Conservation (phyloP, 2,797 vertebrate genomes). For the Kryptolebias ocellatus region DNA sequence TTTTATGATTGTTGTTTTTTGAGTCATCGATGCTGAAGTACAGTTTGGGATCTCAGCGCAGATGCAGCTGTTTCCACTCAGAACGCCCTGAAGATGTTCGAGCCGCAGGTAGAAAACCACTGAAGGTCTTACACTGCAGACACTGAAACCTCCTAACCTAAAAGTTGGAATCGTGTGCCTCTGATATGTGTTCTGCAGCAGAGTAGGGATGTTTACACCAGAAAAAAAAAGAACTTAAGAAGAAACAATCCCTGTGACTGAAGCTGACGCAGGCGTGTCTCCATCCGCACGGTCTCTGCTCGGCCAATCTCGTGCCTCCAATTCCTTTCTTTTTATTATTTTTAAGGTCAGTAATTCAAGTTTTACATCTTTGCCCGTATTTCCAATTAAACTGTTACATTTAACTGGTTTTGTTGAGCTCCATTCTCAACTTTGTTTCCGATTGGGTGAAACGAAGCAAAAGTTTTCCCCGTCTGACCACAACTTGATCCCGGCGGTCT, state of each 20-base stretch:
- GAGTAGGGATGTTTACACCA: constrained; percentile 9
- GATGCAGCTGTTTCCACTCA: constrained; percentile 27
- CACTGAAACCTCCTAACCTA: constrained; percentile 11
- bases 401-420: constrained; percentile 8
- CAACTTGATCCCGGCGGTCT: neutral
- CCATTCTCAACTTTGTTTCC: constrained; percentile 1
- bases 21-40: constrained; percentile 51
- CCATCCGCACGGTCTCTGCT: neutral
- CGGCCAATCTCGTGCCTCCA: constrained; percentile 11
- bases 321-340: neutral
- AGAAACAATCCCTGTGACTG: constrained; percentile 1
- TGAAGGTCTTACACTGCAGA: constrained; percentile 41
- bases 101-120: constrained; percentile 46
- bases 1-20: constrained; percentile 46
- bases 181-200: constrained; percentile 53
- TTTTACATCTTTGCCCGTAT: neutral
- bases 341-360: neutral
- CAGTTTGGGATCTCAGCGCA: constrained; percentile 30
- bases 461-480: neutral
- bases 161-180: constrained; percentile 28
- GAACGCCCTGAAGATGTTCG: constrained; percentile 35
- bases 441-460: constrained; percentile 10
- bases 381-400: constrained; percentile 3
- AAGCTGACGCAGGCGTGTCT: neutral
- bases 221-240: constrained; percentile 1